Evolutionary conservation across 37 sponge, comb jelly and placozoan species (phyloP), one percentile per base, ranked within the genome.

Genomic region (Beroe ovata): DNA sequence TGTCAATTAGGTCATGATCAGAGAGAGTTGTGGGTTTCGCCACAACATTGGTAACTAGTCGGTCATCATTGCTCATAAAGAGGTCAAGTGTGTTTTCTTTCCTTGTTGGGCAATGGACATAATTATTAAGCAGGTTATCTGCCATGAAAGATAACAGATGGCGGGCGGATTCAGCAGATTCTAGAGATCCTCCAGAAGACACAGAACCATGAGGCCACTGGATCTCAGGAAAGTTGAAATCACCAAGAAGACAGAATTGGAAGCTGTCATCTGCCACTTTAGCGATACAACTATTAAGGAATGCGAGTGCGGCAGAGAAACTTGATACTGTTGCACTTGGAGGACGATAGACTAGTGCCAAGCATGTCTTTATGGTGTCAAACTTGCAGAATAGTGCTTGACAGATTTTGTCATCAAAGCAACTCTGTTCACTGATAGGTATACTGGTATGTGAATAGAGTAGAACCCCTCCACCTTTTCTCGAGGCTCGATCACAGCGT

Each of bases 361-460:
- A n/a, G n/a, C n/a, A n/a, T n/a, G n/a, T n/a, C n/a, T n/a, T n/a
- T n/a, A n/a, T n/a, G n/a, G n/a, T n/a, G n/a, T n/a, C n/a, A n/a
- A n/a, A n/a, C n/a, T n/a, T n/a, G n/a, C n/a, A n/a, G n/a, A n/a
- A n/a, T n/a, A n/a, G n/a, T n/a, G n/a, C n/a, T n/a, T n/a, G n/a
- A n/a, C n/a, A n/a, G n/a, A n/a, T n/a, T n/a, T n/a, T n/a, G n/a
- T n/a, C n/a, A n/a, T n/a, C n/a, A n/a, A n/a, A n/a, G n/a, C n/a
- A n/a, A n/a, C n/a, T n/a, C n/a, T n/a, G n/a, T n/a, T n/a, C n/a
- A n/a, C n/a, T n/a, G n/a, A n/a, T n/a, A n/a, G n/a, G n/a, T n/a
- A n/a, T n/a, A n/a, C n/a, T n/a, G n/a, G n/a, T n/a, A n/a, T 62
- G 63, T 23, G 63, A 28, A 29, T 62, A 62, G 26, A 62, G 63